Evolutionary conservation across 2,797 vertebrate genomes (phyloP), one percentile per base, ranked within the genome.

Genomic region (Karalla daura): DNA sequence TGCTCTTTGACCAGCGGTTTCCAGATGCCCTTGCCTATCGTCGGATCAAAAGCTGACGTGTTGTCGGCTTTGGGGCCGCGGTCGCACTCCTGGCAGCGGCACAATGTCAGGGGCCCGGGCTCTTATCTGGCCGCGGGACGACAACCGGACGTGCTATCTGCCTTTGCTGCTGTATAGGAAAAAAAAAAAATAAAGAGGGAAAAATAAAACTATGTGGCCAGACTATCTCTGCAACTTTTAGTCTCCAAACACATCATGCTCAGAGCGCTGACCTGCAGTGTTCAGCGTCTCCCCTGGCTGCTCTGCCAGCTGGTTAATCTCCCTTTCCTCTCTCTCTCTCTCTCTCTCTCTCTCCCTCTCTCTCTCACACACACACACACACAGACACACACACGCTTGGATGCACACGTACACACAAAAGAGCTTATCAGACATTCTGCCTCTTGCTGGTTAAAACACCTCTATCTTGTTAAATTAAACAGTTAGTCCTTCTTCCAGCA

Each of bases 31-130:
- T 81, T 79, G 83, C 86, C 81, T 83, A 63, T 83, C 67, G 80
- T 60, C 63, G 64, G 82, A 88, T 89, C 84, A 88, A 86, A 85
- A 76, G 80, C 86, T 81, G 87, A 88, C 46, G 60, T 79, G 85
- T 84, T 70, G 27, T 58, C 45, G 47, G 74, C 83, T 86, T 87
- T 88, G 71, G 84, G 83, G 78, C 75, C 44, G 70, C 65, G 71
- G 78, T 80, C 81, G 32, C 72, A 81, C 74, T 87, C 76, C 64
- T 78, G 78, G 86, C 80, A 65, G 55, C 63, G 1, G 68, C 67
- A 68, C 69, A 74, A 67, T 71, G 84, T 77, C 82, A 74, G 72
- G 18, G 52, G 44, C 64, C 60, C 37, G 12, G 53, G 45, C 56
- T 72, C 74, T 81, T 81, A 82, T 79, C 74, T 63, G 63, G 43